Percentiles rank a stretch among this genome's conserved stretches.
Evolutionary conservation across 2,797 vertebrate genomes (phyloP).

Genomic region (Morelia viridis): DNA sequence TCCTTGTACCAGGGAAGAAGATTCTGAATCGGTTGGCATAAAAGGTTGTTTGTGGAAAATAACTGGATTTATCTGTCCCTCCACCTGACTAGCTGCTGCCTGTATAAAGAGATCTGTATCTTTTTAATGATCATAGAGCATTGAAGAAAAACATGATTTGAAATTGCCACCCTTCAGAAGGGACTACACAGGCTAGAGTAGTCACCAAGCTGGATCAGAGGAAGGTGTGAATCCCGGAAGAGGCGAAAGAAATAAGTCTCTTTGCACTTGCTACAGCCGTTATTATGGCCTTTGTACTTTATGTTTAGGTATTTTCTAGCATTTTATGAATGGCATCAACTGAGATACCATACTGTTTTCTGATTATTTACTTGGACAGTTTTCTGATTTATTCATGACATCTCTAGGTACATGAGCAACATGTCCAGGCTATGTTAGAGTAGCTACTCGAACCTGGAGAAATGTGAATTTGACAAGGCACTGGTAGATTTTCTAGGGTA

Average conservation of each 20-base stretch:
- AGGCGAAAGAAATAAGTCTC: neutral
- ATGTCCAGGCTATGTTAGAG: neutral
- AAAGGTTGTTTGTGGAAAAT: neutral
- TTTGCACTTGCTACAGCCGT: neutral
- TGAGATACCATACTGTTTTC: neutral
- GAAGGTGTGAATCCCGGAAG: neutral
- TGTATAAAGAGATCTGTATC: neutral
- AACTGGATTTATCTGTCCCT: neutral
- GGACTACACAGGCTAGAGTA: neutral
- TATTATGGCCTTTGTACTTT: neutral
- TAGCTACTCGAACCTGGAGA: neutral
- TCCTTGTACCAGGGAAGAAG: neutral
- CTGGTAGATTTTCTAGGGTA: neutral
- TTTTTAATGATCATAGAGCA: neutral
- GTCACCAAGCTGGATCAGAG: neutral
- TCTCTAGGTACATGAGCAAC: neutral
- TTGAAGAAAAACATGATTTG: neutral
- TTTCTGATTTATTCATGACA: neutral
- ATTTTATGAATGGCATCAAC: neutral
- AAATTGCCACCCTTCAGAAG: neutral
- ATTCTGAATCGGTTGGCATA: neutral
- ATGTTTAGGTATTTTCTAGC: neutral
- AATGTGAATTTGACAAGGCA: neutral
- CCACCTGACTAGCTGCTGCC: neutral
- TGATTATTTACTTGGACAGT: neutral